Evolutionary conservation across 2,888 invertebrate species (phyloP), one percentile per base, ranked within the genome.

Genomic region (Cephus nigrinus): DNA sequence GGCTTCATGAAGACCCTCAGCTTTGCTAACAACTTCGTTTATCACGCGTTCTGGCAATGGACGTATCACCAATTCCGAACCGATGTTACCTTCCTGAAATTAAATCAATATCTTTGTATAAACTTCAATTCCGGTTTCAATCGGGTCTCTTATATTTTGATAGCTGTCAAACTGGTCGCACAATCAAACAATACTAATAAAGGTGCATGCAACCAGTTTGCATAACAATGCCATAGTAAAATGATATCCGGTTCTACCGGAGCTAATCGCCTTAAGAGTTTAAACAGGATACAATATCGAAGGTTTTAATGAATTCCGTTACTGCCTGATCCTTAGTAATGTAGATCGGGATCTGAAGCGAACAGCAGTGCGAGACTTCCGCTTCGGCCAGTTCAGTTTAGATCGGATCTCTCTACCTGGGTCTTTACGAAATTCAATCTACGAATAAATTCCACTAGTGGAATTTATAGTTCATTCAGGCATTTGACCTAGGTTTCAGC

Each of bases 71-170:
- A 97, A 92, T 87, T 97, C 96, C 91, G 96, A 95, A 82, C 98
- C 98, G 84, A 98, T 97, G 86, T 97, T 97, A 85, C 98, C 98
- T 92, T 98, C 97, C 98, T 98, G 93, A 81, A 84, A 82, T 73
- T 23, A 31, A 74, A 77, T 68, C 12, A 75, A 73, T 72, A 76
- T 74, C 35, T 71, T 32, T 75, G 23, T 23, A 55, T 55, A 55
- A 5, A 55, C 5, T 9, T 55, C 55, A 9, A 23, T 55, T 23
- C 9, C 55, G 23, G 55, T 23, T 55, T 9, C 55, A 23, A 23
- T 23, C 55, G 55, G 9, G 55, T 55, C 55, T 9, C 23, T 15
- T 23, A 55, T 23, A 15, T 23, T 55, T 23, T 55, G 2, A 55
- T 55, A 2, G 55, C 55, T 55, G 55, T 55, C 55, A 55, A 55